Evolutionary conservation across 2,113 vertebrate genomes (phyloP).

Genomic region (Tachycineta bicolor): DNA sequence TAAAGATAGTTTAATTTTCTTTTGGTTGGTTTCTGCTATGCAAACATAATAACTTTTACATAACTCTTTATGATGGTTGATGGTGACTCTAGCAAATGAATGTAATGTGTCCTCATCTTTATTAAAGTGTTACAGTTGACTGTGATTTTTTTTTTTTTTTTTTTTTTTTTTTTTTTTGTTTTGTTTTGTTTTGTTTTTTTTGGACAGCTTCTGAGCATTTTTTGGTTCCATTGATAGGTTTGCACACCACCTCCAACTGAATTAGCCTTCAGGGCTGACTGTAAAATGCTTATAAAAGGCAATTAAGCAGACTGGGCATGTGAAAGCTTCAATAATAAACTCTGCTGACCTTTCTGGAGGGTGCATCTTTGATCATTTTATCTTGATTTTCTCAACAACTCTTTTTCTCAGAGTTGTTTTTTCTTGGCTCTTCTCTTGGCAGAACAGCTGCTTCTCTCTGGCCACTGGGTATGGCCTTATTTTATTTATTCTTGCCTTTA

Average conservation of each 20-base stretch:
- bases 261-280: background rate
- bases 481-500: conserved; percentile 58
- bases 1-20: background rate
- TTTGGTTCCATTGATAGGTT: background rate
- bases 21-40: background rate
- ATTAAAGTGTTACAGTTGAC: background rate
- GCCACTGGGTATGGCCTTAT: conserved; percentile 36
- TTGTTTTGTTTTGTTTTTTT: too few relatives aligned
- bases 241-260: background rate
- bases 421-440: conserved; percentile 52
- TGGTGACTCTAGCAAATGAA: background rate
- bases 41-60: background rate
- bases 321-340: background rate
- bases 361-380: conserved; percentile 48
- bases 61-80: background rate
- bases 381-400: conserved; percentile 35
- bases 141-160: background rate
- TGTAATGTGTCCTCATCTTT: background rate
- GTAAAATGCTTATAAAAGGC: background rate
- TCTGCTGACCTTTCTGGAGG: background rate
- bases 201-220: background rate
- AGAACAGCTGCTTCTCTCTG: conserved; percentile 52
- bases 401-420: conserved; percentile 35
- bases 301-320: background rate
- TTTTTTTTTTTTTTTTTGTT: background rate